Conservation (phyloP, 35 echinoderm and acorn worm genomes). For the Ophiothrix spiculata region DNA sequence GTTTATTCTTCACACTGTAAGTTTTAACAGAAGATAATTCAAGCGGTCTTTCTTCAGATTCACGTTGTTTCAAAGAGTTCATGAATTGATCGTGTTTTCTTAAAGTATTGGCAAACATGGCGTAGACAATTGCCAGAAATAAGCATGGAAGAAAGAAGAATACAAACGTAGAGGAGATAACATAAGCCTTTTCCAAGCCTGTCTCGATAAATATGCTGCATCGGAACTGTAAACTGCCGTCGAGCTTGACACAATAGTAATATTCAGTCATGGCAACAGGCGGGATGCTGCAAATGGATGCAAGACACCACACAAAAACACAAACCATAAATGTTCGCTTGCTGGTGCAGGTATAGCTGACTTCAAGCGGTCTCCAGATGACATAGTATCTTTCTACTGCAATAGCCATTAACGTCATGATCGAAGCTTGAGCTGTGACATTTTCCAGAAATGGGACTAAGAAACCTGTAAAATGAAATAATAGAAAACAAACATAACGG, state of each 20-base stretch:
- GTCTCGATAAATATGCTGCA: conserved; percentile 28
- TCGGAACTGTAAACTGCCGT: conserved; percentile 16
- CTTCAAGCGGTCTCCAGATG: conserved; percentile 88
- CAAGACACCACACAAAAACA: conserved; percentile 62
- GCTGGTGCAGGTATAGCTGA: conserved; percentile 77
- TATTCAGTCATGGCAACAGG: conserved; percentile 37
- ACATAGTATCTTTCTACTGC: conserved; percentile 88
- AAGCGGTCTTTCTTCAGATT: not conserved
- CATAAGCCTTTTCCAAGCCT: conserved; percentile 22
- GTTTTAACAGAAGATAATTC: not conserved
- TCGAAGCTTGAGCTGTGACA: conserved; percentile 64
- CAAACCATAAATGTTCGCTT: conserved; percentile 67
- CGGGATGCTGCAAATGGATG: conserved; percentile 55
- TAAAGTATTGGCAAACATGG: conserved; percentile 58
- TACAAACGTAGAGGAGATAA: conserved; percentile 42
- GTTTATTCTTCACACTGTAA: not conserved
- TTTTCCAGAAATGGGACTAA: conserved; percentile 65
- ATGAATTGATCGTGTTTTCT: conserved; percentile 70
- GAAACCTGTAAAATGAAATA: conserved; percentile 62
- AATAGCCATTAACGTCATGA: conserved; percentile 75
- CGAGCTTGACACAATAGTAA: conserved; percentile 5
- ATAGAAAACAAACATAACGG: too few species aligned
- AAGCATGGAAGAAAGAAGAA: conserved; percentile 76
- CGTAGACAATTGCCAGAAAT: conserved; percentile 66
- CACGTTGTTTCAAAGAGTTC: conserved; percentile 30